Evolutionary conservation across 1,140 invertebrate species (phyloP).

Genomic region (Procambarus virginalis): DNA sequence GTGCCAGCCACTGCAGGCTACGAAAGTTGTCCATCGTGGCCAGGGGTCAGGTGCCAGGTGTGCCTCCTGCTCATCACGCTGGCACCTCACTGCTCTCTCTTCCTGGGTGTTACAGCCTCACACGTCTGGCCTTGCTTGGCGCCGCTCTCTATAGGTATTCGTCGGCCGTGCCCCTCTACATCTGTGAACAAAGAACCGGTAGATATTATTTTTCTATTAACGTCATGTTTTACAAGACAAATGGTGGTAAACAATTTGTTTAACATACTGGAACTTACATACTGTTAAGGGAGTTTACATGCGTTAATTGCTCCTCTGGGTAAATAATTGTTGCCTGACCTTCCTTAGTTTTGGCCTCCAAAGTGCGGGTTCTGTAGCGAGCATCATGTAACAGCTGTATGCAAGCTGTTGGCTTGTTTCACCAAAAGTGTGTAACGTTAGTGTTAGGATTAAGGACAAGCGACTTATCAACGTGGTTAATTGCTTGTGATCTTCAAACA

Average conservation of each 20-base stretch:
- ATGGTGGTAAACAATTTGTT: no score
- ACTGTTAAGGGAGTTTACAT: no score
- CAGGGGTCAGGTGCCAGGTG: not conserved
- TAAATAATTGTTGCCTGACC: not conserved
- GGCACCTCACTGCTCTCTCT: not conserved
- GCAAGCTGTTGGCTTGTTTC: no score
- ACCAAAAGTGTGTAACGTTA: no score
- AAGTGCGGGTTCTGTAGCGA: no score
- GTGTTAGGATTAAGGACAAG: no score
- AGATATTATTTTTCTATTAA: no score
- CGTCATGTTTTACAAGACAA: no score
- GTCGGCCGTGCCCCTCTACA: not conserved
- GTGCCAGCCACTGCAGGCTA: not conserved
- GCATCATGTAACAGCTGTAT: no score
- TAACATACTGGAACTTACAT: no score
- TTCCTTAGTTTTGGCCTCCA: not conserved
- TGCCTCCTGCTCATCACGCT: not conserved
- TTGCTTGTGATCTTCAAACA: no score
- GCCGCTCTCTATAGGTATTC: not conserved
- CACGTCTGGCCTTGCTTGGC: not conserved
- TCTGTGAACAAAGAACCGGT: not conserved
- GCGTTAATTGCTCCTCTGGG: not conserved
- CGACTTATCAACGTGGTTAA: no score
- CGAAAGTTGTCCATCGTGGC: not conserved
- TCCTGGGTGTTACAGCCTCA: not conserved